A percentile compares a stretch with the other conserved stretches of the same genome.
Conservation (phyloP, 30 jellyfish, hydroid and myxozoan genomes). For the Sanderia malayensis region DNA sequence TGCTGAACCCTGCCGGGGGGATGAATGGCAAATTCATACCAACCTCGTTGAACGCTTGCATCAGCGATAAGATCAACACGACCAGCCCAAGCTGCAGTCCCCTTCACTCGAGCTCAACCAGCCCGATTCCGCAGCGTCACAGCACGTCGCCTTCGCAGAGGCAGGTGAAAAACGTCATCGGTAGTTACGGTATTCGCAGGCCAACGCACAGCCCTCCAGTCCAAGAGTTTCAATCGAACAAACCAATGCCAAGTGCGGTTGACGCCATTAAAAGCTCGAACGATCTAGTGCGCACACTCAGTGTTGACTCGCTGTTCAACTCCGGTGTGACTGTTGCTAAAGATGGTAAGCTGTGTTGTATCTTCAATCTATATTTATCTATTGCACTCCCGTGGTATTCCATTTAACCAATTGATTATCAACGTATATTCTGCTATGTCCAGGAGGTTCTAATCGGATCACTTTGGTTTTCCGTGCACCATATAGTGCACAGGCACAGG, state of each 20-base stretch:
- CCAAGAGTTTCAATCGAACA: conserved; percentile 28
- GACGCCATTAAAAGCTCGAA: conserved; percentile 16
- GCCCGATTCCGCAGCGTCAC: conserved; percentile 46
- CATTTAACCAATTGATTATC: not conserved
- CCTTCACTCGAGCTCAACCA: conserved; percentile 42
- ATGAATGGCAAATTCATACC: conserved; percentile 55
- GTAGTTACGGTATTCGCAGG: conserved; percentile 7
- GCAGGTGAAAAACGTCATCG: conserved; percentile 6
- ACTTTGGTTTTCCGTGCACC: too few relatives aligned
- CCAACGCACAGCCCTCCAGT: not conserved
- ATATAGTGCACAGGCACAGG: too few relatives aligned
- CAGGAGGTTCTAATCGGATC: too few relatives aligned
- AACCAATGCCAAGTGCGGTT: conserved; percentile 17
- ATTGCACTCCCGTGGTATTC: too few relatives aligned
- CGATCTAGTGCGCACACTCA: conserved; percentile 60
- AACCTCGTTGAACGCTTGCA: conserved; percentile 36
- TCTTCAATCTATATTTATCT: too few relatives aligned
- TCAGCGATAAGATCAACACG: conserved; percentile 17
- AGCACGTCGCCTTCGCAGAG: conserved; percentile 30
- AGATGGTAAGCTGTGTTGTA: conserved; percentile 26
- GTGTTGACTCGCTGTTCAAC: conserved; percentile 65
- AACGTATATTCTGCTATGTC: too few relatives aligned
- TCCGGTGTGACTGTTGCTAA: conserved; percentile 16
- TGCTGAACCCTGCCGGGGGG: conserved; percentile 39
- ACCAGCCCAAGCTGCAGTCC: conserved; percentile 62